A percentile compares a stretch with the other conserved stretches of the same genome.
phyloP scores from a whole-genome alignment of 2,113 vertebrate species.

The Psilopsiagon aurifrons region DNA sequence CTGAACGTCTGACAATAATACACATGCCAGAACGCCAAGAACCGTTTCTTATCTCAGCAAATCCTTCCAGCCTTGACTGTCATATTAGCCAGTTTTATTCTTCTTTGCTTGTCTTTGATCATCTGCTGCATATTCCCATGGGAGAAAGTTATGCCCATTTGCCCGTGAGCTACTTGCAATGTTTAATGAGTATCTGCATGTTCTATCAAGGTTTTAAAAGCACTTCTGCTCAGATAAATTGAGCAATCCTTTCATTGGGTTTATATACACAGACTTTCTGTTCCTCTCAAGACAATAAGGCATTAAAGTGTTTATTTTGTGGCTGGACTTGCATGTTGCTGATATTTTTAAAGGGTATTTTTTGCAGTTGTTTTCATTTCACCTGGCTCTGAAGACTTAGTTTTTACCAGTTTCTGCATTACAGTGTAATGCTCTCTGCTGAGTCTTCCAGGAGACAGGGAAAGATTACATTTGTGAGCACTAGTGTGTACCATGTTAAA shows the following conservation, averaged over 20 bases:
- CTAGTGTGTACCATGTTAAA: not conserved
- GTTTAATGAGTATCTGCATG: conserved; percentile 43
- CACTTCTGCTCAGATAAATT: not conserved
- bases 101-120: conserved; percentile 61
- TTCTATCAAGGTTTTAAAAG: conserved; percentile 26
- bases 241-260: conserved; percentile 8
- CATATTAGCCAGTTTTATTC: conserved; percentile 66
- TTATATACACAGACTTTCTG: not conserved
- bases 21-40: conserved; percentile 33
- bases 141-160: conserved; percentile 45
- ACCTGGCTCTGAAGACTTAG: not conserved
- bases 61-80: conserved; percentile 57
- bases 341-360: not conserved
- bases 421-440: not conserved
- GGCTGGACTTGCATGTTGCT: not conserved
- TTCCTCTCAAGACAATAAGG: not conserved
- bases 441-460: not conserved
- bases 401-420: conserved; percentile 18
- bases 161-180: conserved; percentile 29
- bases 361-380: not conserved
- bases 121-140: conserved; percentile 24
- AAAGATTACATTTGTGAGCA: conserved; percentile 17
- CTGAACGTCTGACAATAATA: conserved; percentile 44
- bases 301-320: conserved; percentile 20
- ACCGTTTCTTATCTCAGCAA: conserved; percentile 56